Percentiles rank a stretch among this genome's conserved stretches.
These are phyloP conservation scores for Oncorhynchus masou DNA, from an alignment of 2,113 vertebrate species.

Conservation along the genomic window DNA sequence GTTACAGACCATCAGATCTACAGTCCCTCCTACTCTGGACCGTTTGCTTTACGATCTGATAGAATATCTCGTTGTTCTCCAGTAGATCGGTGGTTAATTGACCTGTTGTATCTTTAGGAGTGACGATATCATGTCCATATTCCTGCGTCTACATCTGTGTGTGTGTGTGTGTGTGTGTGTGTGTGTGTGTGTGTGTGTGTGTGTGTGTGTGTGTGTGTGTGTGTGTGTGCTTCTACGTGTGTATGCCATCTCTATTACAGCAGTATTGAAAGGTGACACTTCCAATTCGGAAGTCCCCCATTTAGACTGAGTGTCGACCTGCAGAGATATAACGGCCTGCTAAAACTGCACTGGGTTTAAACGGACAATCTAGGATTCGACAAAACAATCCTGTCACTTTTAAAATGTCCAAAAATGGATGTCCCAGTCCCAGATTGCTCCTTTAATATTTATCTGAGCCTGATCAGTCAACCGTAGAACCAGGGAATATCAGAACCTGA, in stretches of 20 bases:
- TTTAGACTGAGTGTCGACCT: neutral
- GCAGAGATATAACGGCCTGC: slow-evolving; percentile 30
- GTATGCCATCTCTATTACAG: neutral
- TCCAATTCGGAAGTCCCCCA: slow-evolving; percentile 40
- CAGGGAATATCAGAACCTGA: too few species aligned
- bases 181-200: neutral
- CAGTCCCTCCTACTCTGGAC: too few species aligned
- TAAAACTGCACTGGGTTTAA: slow-evolving; percentile 15
- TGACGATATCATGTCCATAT: neutral
- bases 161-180: neutral
- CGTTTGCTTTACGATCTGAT: too few species aligned
- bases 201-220: neutral
- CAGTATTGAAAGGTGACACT: slow-evolving; percentile 39
- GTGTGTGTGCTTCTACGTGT: neutral
- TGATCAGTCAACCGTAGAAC: too few species aligned
- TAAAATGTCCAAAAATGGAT: too few species aligned
- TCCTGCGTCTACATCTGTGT: neutral
- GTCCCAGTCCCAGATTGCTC: too few species aligned
- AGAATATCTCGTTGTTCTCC: too few species aligned
- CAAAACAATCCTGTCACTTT: neutral
- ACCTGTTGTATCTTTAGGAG: too few species aligned
- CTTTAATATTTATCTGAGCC: too few species aligned
- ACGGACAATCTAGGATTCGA: neutral
- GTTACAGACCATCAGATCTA: too few species aligned
- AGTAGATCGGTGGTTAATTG: too few species aligned